A percentile compares a stretch with the other conserved stretches of the same genome.
Conservation (phyloP, 2,113 vertebrate species). For the Chionomys nivalis region DNA sequence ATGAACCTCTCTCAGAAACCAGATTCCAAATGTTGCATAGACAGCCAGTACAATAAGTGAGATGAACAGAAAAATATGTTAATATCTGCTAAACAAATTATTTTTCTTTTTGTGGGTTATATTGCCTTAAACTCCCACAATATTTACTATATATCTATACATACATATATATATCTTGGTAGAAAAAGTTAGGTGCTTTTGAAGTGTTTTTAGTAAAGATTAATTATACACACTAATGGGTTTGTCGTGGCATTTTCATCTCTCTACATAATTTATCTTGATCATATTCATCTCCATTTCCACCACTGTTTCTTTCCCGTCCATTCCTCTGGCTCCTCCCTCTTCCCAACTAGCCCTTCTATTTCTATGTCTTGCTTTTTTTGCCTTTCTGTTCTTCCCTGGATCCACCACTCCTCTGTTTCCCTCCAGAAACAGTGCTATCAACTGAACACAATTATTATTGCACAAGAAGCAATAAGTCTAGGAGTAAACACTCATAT, state of each 20-base stretch:
- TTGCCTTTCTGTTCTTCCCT: not conserved
- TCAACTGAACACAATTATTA: not conserved
- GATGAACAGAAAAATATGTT: slow-evolving; percentile 3
- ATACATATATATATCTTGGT: not conserved
- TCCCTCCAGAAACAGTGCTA: not conserved
- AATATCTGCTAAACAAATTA: not conserved
- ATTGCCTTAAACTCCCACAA: not conserved
- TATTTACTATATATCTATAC: not conserved
- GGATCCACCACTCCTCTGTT: not conserved
- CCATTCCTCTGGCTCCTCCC: not conserved
- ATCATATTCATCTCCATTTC: not conserved
- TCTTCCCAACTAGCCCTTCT: not conserved
- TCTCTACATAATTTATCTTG: not conserved
- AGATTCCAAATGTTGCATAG: not conserved
- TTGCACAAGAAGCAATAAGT: not conserved
- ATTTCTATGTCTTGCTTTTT: not conserved
- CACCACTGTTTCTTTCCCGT: not conserved
- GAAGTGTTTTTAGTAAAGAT: not conserved
- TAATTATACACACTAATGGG: not conserved
- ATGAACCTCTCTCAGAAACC: not conserved
- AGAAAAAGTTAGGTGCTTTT: not conserved
- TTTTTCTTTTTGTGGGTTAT: not conserved
- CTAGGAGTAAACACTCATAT: not conserved
- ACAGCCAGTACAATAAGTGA: not conserved
- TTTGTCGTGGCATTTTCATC: not conserved